Conservation (phyloP, 2,113 vertebrate species). For the Pollachius pollachius region DNA sequence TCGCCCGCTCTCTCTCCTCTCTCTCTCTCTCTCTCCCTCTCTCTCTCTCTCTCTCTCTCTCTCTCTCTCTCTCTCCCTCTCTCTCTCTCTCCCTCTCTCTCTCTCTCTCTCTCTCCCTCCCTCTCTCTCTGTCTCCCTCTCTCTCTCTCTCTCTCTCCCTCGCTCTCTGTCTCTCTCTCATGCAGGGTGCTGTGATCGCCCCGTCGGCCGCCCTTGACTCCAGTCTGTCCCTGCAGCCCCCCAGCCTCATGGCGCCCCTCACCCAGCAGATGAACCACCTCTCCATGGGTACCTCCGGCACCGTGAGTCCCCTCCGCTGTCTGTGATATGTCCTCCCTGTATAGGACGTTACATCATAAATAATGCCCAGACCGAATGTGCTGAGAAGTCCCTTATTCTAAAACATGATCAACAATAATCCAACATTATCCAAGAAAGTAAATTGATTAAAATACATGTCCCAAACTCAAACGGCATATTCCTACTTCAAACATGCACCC, state of each 20-base stretch:
- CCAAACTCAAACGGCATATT: too few relatives aligned
- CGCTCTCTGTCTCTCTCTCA: neutral
- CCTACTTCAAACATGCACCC: too few relatives aligned
- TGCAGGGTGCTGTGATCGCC: conserved; percentile 95
- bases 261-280: conserved; percentile 98
- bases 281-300: conserved; percentile 95
- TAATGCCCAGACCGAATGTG: too few relatives aligned
- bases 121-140: too few relatives aligned
- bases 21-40: too few relatives aligned
- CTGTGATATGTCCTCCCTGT: too few relatives aligned
- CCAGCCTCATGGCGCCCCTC: conserved; percentile 94
- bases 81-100: conserved; percentile 7
- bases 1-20: too few relatives aligned
- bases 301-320: conserved; percentile 76
- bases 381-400: too few relatives aligned
- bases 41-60: neutral
- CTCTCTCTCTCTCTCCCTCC: neutral
- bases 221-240: conserved; percentile 95
- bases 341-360: too few relatives aligned
- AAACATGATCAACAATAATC: too few relatives aligned
- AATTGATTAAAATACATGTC: too few relatives aligned
- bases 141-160: neutral
- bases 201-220: conserved; percentile 89
- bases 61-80: conserved; percentile 13
- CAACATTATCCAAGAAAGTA: too few relatives aligned